phyloP scores from a whole-genome alignment of 1,140 invertebrate species.

The Euschistus heros region DNA sequence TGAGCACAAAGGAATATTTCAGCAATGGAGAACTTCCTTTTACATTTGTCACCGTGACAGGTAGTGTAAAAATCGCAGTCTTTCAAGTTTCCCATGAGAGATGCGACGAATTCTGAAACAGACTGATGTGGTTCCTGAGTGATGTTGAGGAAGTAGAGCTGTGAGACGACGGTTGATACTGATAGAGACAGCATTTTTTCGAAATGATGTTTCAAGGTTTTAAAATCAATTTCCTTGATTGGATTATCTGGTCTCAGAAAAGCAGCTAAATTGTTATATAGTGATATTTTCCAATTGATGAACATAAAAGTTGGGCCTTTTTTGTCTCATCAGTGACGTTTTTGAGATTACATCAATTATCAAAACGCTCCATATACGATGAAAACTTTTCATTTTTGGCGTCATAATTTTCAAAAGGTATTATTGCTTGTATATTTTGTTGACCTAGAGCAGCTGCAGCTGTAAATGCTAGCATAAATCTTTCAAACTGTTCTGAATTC shows the following conservation, averaged over 20 bases:
- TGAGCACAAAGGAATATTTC: conserved; percentile 5
- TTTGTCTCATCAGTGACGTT: no score
- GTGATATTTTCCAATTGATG: conserved; percentile 12
- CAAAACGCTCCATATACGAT: conserved; percentile 6
- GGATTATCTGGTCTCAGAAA: not conserved
- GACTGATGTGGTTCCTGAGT: no score
- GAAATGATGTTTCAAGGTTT: not conserved
- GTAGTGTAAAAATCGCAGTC: conserved; percentile 11
- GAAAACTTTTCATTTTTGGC: not conserved
- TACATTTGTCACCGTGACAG: not conserved
- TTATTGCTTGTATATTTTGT: not conserved
- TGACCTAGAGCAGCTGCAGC: not conserved
- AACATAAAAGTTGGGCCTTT: conserved; percentile 2
- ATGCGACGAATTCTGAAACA: conserved; percentile 5
- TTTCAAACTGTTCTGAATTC: no score
- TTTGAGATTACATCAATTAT: conserved; percentile 4
- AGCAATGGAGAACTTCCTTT: conserved; percentile 6
- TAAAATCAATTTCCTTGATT: no score
- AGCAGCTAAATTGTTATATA: conserved; percentile 13
- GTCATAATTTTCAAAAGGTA: not conserved
- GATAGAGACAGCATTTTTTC: not conserved
- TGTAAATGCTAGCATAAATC: not conserved
- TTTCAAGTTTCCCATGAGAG: conserved; percentile 6
- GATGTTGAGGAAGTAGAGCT: conserved; percentile 1
- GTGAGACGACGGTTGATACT: not conserved